Base-by-base conservation (phyloP, 2,113 vertebrate species). In the Typhlomys cinereus region DNA sequence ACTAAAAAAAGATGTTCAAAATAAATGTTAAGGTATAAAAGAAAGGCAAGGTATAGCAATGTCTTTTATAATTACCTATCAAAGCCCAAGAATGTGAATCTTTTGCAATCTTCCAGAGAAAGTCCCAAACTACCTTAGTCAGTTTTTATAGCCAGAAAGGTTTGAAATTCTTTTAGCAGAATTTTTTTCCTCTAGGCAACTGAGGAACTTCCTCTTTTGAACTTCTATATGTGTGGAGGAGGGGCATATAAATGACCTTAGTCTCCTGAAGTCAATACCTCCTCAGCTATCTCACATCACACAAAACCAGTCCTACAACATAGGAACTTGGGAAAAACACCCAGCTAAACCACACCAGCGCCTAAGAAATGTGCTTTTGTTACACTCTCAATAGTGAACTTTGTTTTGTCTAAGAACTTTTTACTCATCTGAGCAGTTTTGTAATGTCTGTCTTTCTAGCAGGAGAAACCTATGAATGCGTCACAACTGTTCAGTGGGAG, bases 331-430 rank as follows among this genome's bases (percentile, higher is more conserved):
- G n/a, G n/a, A n/a, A 69, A 34, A n/a, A 13, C 14, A 31, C n/a
- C 7, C 25, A 57, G 39, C 70, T 25, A 69, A 4, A 39, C 25
- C 31, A 39, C 39, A 50, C 20, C n/a, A 73, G 66, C 73, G 21
- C 29, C 57, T 89, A 57, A 92, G 29, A 64, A n/a, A 44, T 69
- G 36, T 88, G 41, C 27, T 88, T 88, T 67, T 61, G 15, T 52
- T 69, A 50, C 36, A 57, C 64, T 80, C 74, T 92, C 41, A 90
- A 61, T 12, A 27, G 23, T 84, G n/a, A 10, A 8, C 80, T 91
- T 93, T 80, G 73, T 85, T 84, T 95, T 78, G 34, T 66, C 66
- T 89, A 66, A 79, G 21, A 91, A 20, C 31, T 41, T 80, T 88
- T 74, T 25, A 82, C 39, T 62, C 82, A 29, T 90, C 44, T 89